These are phyloP conservation scores for Remorina albescens DNA, from an alignment of 2,797 vertebrate genomes.

Conservation along the genomic window DNA sequence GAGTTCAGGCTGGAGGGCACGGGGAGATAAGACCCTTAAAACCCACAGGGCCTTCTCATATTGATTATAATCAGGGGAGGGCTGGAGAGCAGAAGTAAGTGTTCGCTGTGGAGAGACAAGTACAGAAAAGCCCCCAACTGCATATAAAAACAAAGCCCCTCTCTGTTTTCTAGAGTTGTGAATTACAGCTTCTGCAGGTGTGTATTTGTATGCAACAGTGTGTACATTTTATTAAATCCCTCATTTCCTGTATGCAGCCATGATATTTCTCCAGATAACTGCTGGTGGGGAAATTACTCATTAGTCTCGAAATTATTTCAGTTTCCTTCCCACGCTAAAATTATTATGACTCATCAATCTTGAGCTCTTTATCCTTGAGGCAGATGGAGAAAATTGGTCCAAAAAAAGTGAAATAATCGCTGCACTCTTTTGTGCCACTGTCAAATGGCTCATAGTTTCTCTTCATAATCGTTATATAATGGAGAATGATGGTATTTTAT, in stretches of 20 bases:
- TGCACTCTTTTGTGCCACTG: background rate
- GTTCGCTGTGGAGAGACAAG: slow-evolving; percentile 13
- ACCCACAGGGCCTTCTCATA: slow-evolving; percentile 19
- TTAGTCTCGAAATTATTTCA: slow-evolving; percentile 35
- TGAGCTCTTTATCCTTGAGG: slow-evolving; percentile 18
- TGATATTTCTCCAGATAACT: slow-evolving; percentile 7
- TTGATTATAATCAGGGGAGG: slow-evolving; percentile 59
- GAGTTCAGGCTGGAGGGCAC: background rate
- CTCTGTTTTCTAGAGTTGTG: background rate
- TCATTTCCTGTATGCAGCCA: slow-evolving; percentile 6
- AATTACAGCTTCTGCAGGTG: slow-evolving; percentile 1
- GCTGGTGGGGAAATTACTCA: slow-evolving; percentile 19
- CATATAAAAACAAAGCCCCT: slow-evolving; percentile 13
- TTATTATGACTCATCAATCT: slow-evolving; percentile 26
- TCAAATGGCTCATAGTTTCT: slow-evolving; percentile 6
- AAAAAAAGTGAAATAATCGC: slow-evolving; percentile 21
- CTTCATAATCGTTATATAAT: background rate
- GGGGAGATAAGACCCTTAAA: slow-evolving; percentile 18
- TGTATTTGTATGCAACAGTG: background rate
- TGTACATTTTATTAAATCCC: background rate
- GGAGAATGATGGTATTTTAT: slow-evolving; percentile 3
- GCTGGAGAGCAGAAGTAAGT: background rate
- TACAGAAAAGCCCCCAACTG: slow-evolving; percentile 8
- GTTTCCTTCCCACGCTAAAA: slow-evolving; percentile 19
- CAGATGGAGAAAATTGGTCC: slow-evolving; percentile 3